These are phyloP conservation scores for Actenoides lindsayi DNA, from an alignment of 2,113 vertebrate genomes.

Conservation along the genomic window DNA sequence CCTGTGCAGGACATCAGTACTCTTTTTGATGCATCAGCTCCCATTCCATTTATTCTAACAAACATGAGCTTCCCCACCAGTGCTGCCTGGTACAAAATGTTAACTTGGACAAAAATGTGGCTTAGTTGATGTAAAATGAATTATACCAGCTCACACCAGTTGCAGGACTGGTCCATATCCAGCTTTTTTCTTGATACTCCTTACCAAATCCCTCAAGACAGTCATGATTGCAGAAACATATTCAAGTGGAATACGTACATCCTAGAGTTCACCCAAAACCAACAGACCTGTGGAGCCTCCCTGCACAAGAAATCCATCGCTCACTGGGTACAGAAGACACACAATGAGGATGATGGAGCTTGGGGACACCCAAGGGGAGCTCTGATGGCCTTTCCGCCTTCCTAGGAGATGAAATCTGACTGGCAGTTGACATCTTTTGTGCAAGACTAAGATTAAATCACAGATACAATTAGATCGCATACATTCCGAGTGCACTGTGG, in stretches of 20 bases:
- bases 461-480: background rate
- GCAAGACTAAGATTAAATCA: background rate
- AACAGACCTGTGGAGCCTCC: background rate
- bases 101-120: background rate
- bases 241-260: background rate
- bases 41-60: background rate
- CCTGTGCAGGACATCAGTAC: background rate
- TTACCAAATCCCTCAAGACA: background rate
- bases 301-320: too few relatives aligned
- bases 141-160: background rate
- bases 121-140: background rate
- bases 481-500: accelerated
- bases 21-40: background rate
- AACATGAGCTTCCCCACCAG: background rate
- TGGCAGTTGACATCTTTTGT: background rate
- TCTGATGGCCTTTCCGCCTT: background rate
- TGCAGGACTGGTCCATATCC: accelerated
- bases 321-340: accelerated
- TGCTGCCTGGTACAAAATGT: background rate
- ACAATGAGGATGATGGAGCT: background rate
- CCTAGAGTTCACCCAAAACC: background rate
- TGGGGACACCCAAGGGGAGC: background rate
- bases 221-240: background rate
- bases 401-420: background rate
- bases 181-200: background rate